phyloP scores from a whole-genome alignment of 2,888 invertebrate genomes.

The Drosophila infuscata region DNA sequence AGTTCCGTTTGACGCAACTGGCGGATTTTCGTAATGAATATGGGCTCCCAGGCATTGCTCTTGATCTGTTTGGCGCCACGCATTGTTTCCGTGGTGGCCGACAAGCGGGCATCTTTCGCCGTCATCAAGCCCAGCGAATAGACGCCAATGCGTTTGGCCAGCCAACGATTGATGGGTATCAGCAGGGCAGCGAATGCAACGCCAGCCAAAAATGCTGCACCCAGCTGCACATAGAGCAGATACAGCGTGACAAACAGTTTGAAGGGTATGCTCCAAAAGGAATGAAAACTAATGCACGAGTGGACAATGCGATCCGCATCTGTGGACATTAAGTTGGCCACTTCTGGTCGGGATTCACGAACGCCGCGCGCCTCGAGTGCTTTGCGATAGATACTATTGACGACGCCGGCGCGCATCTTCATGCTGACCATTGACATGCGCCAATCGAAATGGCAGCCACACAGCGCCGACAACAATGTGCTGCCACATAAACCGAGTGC shows the following conservation, averaged over 20 bases:
- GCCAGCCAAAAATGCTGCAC: slow-evolving; percentile 95
- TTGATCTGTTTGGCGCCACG: slow-evolving; percentile 96
- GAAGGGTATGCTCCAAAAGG: slow-evolving; percentile 96
- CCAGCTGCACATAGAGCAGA: slow-evolving; percentile 94
- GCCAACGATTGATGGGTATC: slow-evolving; percentile 96
- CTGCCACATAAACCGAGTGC: slow-evolving; percentile 89
- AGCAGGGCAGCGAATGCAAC: slow-evolving; percentile 93
- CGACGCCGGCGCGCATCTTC: slow-evolving; percentile 94
- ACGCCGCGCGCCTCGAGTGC: slow-evolving; percentile 85
- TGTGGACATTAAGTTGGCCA: slow-evolving; percentile 98
- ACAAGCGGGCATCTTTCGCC: slow-evolving; percentile 95
- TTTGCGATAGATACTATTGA: slow-evolving; percentile 92
- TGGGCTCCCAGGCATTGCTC: slow-evolving; percentile 96
- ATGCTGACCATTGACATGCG: slow-evolving; percentile 92
- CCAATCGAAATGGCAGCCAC: slow-evolving; percentile 96
- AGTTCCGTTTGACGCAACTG: slow-evolving; percentile 90
- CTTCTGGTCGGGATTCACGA: slow-evolving; percentile 90
- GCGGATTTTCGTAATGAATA: slow-evolving; percentile 90
- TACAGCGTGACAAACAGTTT: slow-evolving; percentile 93
- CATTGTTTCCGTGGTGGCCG: slow-evolving; percentile 94
- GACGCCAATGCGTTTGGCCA: slow-evolving; percentile 94
- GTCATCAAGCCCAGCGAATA: slow-evolving; percentile 95
- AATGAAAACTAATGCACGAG: slow-evolving; percentile 98
- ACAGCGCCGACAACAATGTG: slow-evolving; percentile 90
- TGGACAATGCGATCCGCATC: slow-evolving; percentile 98